Percentiles rank a stretch among this genome's conserved stretches.
These are phyloP conservation scores for Trissolcus japonicus DNA, from an alignment of 2,888 invertebrate species.

Conservation along the genomic window DNA sequence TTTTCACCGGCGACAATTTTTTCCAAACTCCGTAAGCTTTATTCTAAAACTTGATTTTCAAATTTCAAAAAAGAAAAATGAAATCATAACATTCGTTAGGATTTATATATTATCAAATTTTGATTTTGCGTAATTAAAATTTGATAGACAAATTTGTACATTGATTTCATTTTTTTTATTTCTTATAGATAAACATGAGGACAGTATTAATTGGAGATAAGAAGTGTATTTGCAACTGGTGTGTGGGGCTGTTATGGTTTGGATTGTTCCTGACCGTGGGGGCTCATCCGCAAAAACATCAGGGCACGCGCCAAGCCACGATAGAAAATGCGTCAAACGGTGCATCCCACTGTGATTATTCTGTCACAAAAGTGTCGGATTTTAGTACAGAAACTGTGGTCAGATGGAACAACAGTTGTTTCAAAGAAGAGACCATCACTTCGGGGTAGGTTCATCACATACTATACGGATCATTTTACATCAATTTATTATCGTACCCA, in stretches of 20 bases:
- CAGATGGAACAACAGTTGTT: constrained; percentile 69
- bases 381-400: constrained; percentile 54
- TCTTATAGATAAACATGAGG: constrained; percentile 20
- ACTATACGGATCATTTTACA: background rate
- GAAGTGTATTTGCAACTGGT: constrained; percentile 28
- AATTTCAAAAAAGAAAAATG: no score
- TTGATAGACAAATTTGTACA: background rate
- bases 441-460: constrained; percentile 66
- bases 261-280: constrained; percentile 51
- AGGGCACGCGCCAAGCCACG: constrained; percentile 42
- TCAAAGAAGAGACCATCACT: constrained; percentile 68
- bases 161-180: background rate
- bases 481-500: background rate
- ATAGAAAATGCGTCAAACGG: constrained; percentile 22
- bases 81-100: no score
- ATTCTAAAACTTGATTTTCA: background rate
- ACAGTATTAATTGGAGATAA: background rate
- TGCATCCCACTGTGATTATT: constrained; percentile 21
- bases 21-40: background rate
- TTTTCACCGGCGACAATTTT: background rate
- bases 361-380: constrained; percentile 28
- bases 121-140: background rate
- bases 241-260: constrained; percentile 48
- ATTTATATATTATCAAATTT: no score
- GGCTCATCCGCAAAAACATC: constrained; percentile 43